Percentiles rank a stretch among this genome's conserved stretches.
Evolutionary conservation across 37 sponge, comb jelly and placozoan species (phyloP).

Genomic region (Mnemiopsis leidyi): DNA sequence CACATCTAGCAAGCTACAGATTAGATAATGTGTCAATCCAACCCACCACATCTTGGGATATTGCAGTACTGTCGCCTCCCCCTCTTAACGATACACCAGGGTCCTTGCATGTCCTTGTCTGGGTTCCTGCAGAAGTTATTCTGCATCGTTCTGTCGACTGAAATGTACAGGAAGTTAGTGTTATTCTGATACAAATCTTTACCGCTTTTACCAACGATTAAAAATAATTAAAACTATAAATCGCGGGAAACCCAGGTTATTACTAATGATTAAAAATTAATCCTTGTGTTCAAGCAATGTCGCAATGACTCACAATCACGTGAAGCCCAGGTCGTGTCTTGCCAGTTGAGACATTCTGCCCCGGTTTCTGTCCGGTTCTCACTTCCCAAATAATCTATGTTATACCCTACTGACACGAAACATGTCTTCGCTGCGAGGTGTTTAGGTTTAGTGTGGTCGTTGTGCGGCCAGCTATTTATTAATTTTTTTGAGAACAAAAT

Average conservation of each 20-base stretch:
- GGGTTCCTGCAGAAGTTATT: slow-evolving; percentile 50
- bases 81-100: background rate
- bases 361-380: slow-evolving; percentile 8
- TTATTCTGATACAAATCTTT: background rate
- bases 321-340: background rate
- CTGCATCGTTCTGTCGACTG: slow-evolving; percentile 10
- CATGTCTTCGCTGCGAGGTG: background rate
- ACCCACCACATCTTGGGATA: slow-evolving; percentile 44
- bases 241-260: no score
- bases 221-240: no score
- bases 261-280: background rate
- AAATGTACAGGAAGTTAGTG: background rate
- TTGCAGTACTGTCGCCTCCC: background rate
- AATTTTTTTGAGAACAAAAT: no score
- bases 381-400: slow-evolving; percentile 44
- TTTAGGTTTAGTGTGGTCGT: background rate
- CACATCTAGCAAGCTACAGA: no score
- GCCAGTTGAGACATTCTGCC: background rate
- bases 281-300: background rate
- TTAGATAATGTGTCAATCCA: no score
- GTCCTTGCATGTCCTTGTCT: background rate
- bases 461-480: no score
- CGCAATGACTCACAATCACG: background rate
- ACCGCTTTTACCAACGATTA: no score
- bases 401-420: slow-evolving; percentile 37